Conservation (phyloP, 2,888 invertebrate species). For the Odontomyia ornata region DNA sequence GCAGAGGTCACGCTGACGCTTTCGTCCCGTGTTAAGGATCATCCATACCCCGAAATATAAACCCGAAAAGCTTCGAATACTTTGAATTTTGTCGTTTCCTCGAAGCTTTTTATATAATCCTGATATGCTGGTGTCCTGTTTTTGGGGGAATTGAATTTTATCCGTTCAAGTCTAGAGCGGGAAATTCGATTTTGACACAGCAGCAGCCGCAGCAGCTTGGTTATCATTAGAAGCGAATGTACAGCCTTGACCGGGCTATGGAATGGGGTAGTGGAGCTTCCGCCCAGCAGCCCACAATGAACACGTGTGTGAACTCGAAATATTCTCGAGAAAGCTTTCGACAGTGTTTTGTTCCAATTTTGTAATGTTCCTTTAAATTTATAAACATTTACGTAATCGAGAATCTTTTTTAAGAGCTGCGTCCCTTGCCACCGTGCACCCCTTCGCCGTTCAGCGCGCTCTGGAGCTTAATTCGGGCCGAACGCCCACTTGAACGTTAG, state of each 20-base stretch:
- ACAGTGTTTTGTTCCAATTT: not conserved
- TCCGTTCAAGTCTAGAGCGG: too few species aligned
- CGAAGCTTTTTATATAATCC: too few species aligned
- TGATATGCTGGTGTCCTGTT: too few species aligned
- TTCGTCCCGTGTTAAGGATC: not conserved
- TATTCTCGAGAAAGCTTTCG: not conserved
- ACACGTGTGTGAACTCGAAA: not conserved
- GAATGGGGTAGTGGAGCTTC: not conserved
- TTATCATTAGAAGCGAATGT: too few species aligned
- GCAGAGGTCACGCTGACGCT: not conserved
- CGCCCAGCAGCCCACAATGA: not conserved
- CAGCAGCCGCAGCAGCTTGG: too few species aligned
- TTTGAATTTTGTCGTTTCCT: too few species aligned
- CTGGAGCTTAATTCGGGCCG: not conserved
- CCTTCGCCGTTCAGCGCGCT: too few species aligned
- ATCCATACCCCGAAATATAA: too few species aligned
- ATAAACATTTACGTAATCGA: slow-evolving; percentile 22
- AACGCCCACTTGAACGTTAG: not conserved
- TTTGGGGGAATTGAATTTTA: too few species aligned
- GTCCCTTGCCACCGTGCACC: not conserved
- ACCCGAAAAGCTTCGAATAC: too few species aligned
- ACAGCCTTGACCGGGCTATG: not conserved
- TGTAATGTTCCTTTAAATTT: not conserved
- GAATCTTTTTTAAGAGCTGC: not conserved
- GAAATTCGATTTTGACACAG: too few species aligned